These are phyloP conservation scores for Remorina albescens DNA, from an alignment of 2,797 vertebrate genomes.

Conservation along the genomic window DNA sequence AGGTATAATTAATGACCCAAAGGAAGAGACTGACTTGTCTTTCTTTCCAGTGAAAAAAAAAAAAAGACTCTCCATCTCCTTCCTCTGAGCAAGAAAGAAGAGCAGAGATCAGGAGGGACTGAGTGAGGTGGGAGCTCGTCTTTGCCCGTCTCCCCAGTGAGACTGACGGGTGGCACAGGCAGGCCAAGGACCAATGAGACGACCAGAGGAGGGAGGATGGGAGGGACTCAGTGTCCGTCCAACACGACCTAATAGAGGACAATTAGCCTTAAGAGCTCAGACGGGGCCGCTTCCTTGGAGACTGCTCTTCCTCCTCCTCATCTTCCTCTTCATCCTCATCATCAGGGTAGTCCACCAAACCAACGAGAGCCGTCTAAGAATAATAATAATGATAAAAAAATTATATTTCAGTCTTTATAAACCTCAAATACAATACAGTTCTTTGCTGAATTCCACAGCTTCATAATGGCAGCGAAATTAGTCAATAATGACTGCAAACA, in stretches of 20 bases:
- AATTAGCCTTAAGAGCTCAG: conserved; percentile 92
- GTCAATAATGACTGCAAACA: not conserved
- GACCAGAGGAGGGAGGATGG: conserved; percentile 74
- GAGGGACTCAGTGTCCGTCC: conserved; percentile 83
- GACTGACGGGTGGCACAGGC: conserved; percentile 59
- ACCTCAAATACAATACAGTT: not conserved
- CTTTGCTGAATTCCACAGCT: not conserved
- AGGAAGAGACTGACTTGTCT: conserved; percentile 50
- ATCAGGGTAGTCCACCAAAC: conserved; percentile 98
- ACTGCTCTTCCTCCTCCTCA: conserved; percentile 93
- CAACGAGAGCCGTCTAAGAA: conserved; percentile 92
- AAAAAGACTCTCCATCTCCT: conserved; percentile 54
- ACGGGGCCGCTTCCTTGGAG: conserved; percentile 95
- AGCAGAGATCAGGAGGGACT: conserved; percentile 56
- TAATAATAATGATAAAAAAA: not conserved
- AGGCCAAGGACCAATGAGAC: conserved; percentile 76
- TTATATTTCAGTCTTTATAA: not conserved
- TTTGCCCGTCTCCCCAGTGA: conserved; percentile 63
- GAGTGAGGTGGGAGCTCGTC: conserved; percentile 64
- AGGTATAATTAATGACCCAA: conserved; percentile 45
- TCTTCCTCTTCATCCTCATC: conserved; percentile 98
- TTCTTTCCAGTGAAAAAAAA: conserved; percentile 42
- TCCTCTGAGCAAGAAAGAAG: conserved; percentile 43
- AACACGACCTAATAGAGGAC: conserved; percentile 83
- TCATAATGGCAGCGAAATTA: not conserved